phyloP scores from a whole-genome alignment of 2,888 invertebrate genomes.

The Phorcus lineatus region DNA sequence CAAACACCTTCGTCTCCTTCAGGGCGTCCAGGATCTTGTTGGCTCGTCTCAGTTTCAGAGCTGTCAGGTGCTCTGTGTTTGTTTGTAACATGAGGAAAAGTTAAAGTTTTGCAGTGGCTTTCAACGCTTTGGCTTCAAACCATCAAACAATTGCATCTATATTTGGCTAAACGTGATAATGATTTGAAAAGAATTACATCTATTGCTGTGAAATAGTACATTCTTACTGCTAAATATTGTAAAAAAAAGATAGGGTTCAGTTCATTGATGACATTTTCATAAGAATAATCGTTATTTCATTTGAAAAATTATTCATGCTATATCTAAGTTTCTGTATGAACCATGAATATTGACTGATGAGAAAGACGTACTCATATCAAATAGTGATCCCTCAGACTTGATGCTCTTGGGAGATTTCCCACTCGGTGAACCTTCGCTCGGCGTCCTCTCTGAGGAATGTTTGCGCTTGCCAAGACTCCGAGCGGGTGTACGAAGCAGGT shows the following conservation, averaged over 20 bases:
- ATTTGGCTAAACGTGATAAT: too few species aligned
- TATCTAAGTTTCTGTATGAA: too few species aligned
- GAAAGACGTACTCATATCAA: too few species aligned
- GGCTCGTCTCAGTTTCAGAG: slow-evolving; percentile 77
- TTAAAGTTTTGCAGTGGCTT: not conserved
- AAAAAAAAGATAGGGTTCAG: too few species aligned
- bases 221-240: not conserved
- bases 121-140: too few species aligned
- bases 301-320: too few species aligned
- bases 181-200: too few species aligned
- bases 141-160: not conserved
- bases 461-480: not conserved
- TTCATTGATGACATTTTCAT: too few species aligned
- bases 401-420: not conserved
- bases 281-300: too few species aligned
- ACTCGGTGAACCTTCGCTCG: not conserved
- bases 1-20: slow-evolving; percentile 80
- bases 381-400: too few species aligned
- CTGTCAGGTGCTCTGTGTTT: slow-evolving; percentile 49
- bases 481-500: not conserved
- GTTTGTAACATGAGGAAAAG: not conserved
- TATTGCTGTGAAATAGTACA: not conserved
- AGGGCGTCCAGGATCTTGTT: slow-evolving; percentile 81
- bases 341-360: too few species aligned
- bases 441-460: too few species aligned